Evolutionary conservation across 2,888 invertebrate genomes (phyloP), one percentile per base, ranked within the genome.

Genomic region (Aporophyla lueneburgensis): DNA sequence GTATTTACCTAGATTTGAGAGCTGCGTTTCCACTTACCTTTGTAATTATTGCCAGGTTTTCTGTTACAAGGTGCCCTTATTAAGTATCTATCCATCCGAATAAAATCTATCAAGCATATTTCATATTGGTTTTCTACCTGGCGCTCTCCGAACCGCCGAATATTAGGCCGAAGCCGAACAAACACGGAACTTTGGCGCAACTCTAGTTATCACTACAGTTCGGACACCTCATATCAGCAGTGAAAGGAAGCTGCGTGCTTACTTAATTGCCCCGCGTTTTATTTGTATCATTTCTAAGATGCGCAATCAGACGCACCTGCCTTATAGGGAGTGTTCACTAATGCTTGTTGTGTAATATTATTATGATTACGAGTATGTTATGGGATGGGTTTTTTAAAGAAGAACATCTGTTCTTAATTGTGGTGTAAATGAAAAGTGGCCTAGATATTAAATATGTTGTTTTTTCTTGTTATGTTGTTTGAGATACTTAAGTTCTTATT

Each of bases 251-350:
- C 84, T 86, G 88, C 90, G 85, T 89, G 86, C 85, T 86, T 86
- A 83, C 86, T 84, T 94, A 94, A 95, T 94, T 93, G 93, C 89
- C 85, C 78, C 84, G 88, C 78, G 86, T 89, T 92, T 90, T 93
- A 95, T 95, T 94, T 92, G 92, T 94, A 95, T 94, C 94, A 95
- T 91, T 94, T 88, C 90, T 92, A 87, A 85, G 91, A 92, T 90
- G 93, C 90, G 92, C 89, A 91, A 91, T 90, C 88, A 67, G 80
- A 73, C 88, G 85, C 91, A 91, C 90, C 91, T 91, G 90, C 70
- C 66, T 68, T 79, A 77, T 82, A 88, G 74, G 76, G 86, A 65
- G 82, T 86, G 85, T 78, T 79, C 70, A 83, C 77, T 71, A 72
- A 76, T 73, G 58, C 74, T 46, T 56, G 56, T 87, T 87, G 68